Conservation (phyloP, 2,797 vertebrate species). For the Gambusia yucatana region DNA sequence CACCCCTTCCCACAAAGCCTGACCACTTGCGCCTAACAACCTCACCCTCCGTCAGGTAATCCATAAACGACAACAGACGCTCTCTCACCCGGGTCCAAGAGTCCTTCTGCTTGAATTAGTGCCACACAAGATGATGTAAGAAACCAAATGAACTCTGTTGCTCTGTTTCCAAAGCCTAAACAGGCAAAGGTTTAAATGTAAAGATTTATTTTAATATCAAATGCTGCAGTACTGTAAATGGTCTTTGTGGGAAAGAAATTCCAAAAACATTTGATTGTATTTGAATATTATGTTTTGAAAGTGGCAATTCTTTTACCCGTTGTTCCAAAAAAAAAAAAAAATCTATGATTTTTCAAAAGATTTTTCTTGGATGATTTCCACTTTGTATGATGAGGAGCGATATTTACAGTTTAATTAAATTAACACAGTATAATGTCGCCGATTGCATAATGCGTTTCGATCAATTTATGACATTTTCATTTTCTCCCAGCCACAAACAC, state of each 20-base stretch:
- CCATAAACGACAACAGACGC: conserved; percentile 3
- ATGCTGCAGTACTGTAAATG: conserved; percentile 65
- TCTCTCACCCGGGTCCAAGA: conserved; percentile 19
- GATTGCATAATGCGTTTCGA: conserved; percentile 17
- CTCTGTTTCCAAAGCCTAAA: conserved; percentile 44
- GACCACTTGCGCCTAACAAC: conserved; percentile 70
- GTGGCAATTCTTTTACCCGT: conserved; percentile 34
- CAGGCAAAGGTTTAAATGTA: conserved; percentile 67
- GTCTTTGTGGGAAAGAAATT: conserved; percentile 38
- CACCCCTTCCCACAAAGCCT: conserved; percentile 78
- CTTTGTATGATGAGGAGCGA: conserved; percentile 14
- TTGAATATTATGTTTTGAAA: conserved; percentile 11
- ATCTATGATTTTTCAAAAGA: conserved; percentile 32
- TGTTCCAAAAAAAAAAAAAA: conserved; percentile 25
- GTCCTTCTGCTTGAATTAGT: conserved; percentile 11
- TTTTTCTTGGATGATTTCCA: conserved; percentile 38
- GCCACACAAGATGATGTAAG: conserved; percentile 28
- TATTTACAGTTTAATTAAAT: conserved; percentile 4
- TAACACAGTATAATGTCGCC: conserved; percentile 28
- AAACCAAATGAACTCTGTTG: conserved; percentile 36
- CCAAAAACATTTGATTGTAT: conserved; percentile 49
- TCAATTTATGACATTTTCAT: conserved; percentile 30
- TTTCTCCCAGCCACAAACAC: conserved; percentile 14
- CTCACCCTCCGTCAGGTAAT: conserved; percentile 81
- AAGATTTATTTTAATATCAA: conserved; percentile 31